These are phyloP conservation scores for Troides helena DNA, from an alignment of 2,888 invertebrate genomes.

Conservation along the genomic window DNA sequence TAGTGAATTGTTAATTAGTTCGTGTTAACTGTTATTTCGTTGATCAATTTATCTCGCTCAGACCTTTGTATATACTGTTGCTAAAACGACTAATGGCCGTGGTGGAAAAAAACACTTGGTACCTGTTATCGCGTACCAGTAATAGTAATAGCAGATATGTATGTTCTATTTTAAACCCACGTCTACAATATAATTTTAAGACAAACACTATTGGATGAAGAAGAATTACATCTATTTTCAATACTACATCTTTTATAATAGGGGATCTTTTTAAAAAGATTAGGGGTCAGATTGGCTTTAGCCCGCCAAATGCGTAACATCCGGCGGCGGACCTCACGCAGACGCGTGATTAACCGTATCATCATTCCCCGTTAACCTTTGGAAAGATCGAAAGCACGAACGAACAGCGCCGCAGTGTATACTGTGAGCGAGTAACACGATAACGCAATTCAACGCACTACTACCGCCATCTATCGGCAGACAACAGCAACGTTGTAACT, in stretches of 20 bases:
- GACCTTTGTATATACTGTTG: too few relatives aligned
- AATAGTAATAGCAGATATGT: too few relatives aligned
- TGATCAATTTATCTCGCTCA: too few relatives aligned
- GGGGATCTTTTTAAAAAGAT: slow-evolving; percentile 21
- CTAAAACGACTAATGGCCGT: too few relatives aligned
- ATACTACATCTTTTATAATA: background rate
- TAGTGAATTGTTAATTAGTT: too few relatives aligned
- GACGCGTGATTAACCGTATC: slow-evolving; percentile 65
- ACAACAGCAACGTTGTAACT: background rate
- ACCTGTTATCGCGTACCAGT: too few relatives aligned
- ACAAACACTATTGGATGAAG: too few relatives aligned
- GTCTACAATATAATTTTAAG: too few relatives aligned
- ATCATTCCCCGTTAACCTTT: slow-evolving; percentile 77
- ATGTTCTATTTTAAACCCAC: too few relatives aligned
- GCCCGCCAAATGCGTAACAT: slow-evolving; percentile 73
- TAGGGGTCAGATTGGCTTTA: slow-evolving; percentile 66
- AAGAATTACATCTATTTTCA: too few relatives aligned
- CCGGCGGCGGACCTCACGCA: slow-evolving; percentile 72
- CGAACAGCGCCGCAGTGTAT: background rate
- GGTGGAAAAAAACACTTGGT: too few relatives aligned
- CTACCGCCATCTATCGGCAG: slow-evolving; percentile 25
- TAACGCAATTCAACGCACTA: slow-evolving; percentile 13
- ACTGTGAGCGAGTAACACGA: slow-evolving; percentile 1
- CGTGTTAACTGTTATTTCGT: too few relatives aligned
- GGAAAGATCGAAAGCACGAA: slow-evolving; percentile 59